Evolutionary conservation across 2,113 vertebrate genomes (phyloP).

Genomic region (Semnornis frantzii): DNA sequence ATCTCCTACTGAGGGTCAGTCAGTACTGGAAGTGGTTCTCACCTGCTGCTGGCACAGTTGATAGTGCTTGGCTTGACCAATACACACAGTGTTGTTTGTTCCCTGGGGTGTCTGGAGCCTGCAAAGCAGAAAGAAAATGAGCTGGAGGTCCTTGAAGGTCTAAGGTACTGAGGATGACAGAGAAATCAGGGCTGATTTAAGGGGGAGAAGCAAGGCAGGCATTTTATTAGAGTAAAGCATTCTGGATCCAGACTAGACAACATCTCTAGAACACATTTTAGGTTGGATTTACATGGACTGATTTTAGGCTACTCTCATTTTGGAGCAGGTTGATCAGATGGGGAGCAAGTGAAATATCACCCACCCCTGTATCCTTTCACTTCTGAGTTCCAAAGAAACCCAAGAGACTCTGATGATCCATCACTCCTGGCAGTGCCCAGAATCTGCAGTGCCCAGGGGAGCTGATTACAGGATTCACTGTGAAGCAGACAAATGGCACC

Average conservation of each 20-base stretch:
- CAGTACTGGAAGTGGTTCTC: neutral
- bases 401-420: neutral
- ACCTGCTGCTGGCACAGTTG: slow-evolving; percentile 87
- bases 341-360: neutral
- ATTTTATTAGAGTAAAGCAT: neutral
- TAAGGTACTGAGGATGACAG: neutral
- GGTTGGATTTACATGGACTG: neutral
- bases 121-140: neutral
- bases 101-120: slow-evolving; percentile 82
- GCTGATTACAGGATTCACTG: neutral
- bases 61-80: slow-evolving; percentile 81
- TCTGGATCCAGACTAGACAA: neutral
- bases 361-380: neutral
- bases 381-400: neutral
- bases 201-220: neutral
- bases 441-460: neutral
- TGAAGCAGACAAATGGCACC: neutral
- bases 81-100: slow-evolving; percentile 79
- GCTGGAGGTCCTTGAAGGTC: neutral
- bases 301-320: neutral
- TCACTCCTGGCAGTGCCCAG: fast-evolving
- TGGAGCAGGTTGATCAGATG: neutral
- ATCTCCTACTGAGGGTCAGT: neutral
- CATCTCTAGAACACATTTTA: neutral
- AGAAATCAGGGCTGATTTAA: neutral